Evolutionary conservation across 2,888 invertebrate genomes (phyloP), one percentile per base, ranked within the genome.

Genomic region (Xylocampa areola): DNA sequence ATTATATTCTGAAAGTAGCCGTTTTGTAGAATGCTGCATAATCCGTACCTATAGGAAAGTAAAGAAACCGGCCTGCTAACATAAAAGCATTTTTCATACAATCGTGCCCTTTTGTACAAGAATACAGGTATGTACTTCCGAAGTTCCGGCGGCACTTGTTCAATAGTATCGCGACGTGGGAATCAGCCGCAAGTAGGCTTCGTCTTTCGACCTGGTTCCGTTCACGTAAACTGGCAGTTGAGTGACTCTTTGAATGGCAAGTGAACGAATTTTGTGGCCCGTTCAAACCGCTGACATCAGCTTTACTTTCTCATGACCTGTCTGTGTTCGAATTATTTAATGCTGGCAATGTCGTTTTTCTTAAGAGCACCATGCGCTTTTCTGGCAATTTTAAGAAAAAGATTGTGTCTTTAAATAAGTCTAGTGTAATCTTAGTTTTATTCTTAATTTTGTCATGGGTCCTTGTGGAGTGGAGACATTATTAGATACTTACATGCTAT

Each of bases 121-220:
- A 30, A 36, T 25, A 35, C 23, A 36, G 43, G 50, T 55, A 36
- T 37, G 50, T 55, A 66, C 27, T 43, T 43, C 37, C 14, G 10
- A 30, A 63, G 35, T 55, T 69, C 30, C 41, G 39, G 27, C 41
- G 35, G 45, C 43, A 23, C 30, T 43, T 57, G 51, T 60, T 54
- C 62, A 60, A 66, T 59, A 59, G 52, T 71, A 67, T 64, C 63
- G 40, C 36, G 39, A 36, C 55, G 65, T 69, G 68, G 50, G 77
- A 74, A 72, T 69, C 63, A 41, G 47, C 33, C 14, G 25, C 54
- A 77, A 75, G 73, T 73, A 66, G 76, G 77, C 73, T 76, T 76
- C 76, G 73, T 77, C 81, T 79, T 73, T 80, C 81, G 89, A 85
- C 90, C 88, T 76, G 86, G 90, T 89, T 91, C 76, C 77, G 73